Evolutionary conservation across 1,140 invertebrate genomes (phyloP).

Genomic region (Calliopsis andreniformis): DNA sequence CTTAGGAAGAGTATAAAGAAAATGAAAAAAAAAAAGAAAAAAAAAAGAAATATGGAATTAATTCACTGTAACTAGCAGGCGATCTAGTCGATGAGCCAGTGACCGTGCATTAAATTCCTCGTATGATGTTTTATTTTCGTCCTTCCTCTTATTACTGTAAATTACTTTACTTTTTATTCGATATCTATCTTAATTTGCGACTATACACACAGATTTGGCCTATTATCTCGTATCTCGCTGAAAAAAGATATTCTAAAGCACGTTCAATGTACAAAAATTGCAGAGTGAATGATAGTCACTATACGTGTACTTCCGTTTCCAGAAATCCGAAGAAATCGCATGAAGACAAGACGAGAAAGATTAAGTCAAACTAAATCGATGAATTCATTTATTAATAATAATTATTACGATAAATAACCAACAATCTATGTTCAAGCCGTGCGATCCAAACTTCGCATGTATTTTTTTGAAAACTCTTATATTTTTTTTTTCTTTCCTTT

Average conservation of each 20-base stretch:
- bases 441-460: slow-evolving; percentile 34
- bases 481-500: neutral
- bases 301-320: neutral
- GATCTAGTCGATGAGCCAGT: neutral
- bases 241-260: neutral
- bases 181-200: neutral
- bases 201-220: slow-evolving; percentile 17
- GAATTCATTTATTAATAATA: slow-evolving; percentile 65
- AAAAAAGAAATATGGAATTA: neutral
- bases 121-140: neutral
- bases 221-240: neutral
- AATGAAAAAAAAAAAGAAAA: neutral
- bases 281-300: neutral
- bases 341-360: slow-evolving; percentile 34
- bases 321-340: slow-evolving; percentile 25
- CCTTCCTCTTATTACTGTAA: neutral
- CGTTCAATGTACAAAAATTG: slow-evolving; percentile 9
- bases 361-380: slow-evolving; percentile 57
- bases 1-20: neutral
- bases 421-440: slow-evolving; percentile 54
- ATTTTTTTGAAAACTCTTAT: slow-evolving; percentile 7
- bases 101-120: neutral
- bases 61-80: neutral
- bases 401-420: slow-evolving; percentile 65
- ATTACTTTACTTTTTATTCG: neutral